Evolutionary conservation across 2,113 vertebrate species (phyloP).

Genomic region (Murina feae): DNA sequence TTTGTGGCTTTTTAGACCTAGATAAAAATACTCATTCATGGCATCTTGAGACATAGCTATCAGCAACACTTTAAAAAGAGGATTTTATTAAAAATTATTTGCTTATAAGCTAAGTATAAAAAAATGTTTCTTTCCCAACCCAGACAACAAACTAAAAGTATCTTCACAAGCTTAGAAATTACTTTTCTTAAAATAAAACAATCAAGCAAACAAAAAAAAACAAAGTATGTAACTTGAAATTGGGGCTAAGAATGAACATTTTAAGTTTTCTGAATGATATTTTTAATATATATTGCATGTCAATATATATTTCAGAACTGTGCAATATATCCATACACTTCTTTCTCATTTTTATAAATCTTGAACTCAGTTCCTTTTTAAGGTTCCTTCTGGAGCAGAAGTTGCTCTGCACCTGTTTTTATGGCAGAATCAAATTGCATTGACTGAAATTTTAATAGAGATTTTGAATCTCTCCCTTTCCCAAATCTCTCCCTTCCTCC

Average conservation of each 20-base stretch:
- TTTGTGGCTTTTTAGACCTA: neutral
- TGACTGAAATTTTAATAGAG: neutral
- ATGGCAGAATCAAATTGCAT: conserved; percentile 29
- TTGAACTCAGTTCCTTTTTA: neutral
- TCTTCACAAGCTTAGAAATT: neutral
- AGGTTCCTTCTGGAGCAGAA: neutral
- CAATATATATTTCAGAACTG: neutral
- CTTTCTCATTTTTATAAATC: neutral
- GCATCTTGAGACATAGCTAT: neutral
- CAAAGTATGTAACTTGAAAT: neutral
- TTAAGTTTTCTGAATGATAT: neutral
- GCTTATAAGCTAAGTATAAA: neutral
- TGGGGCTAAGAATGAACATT: conserved; percentile 11
- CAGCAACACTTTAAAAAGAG: neutral
- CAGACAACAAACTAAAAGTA: neutral
- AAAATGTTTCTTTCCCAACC: neutral
- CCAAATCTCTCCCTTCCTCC: neutral
- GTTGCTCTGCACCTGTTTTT: neutral
- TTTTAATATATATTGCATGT: neutral
- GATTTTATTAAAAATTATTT: neutral
- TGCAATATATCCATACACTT: neutral
- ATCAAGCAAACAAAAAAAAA: neutral
- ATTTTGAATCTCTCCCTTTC: neutral
- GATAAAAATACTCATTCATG: neutral
- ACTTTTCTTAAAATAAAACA: conserved; percentile 1